Evolutionary conservation across 2,113 vertebrate species (phyloP), one percentile per base, ranked within the genome.

Genomic region (Turnix velox): DNA sequence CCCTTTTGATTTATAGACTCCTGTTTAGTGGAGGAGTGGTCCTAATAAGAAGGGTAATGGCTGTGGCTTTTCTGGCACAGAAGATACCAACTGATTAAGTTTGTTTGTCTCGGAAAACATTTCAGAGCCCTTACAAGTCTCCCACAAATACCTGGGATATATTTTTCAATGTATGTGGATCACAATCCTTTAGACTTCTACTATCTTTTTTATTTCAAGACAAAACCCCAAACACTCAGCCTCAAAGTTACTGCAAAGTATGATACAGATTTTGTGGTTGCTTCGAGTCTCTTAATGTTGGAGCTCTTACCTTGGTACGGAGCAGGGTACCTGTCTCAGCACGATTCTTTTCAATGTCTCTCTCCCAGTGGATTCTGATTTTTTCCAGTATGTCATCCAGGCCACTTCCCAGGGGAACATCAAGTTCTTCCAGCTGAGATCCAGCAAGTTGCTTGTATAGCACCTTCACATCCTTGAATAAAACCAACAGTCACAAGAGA

Each of bases 311-410:
- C 98, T 99, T 98, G 81, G 95, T 95, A 85, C 99, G 98, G 87
- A 98, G 97, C 93, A 98, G 97, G 82, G 97, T 96, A 86, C 98
- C 98, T 3, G 98, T 96, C 89, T 99, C 98, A 6, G 96, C 95
- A 18, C 98, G 97, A 83, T 98, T 99, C 97, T 97, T 98, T 94
- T 99, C 98, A 4, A 98, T 98, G 57, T 98, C 97, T 95, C 97
- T 98, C 95, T 99, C 99, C 99, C 99, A 99, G 94, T 99, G 98
- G 94, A 97, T 98, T 94, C 98, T 96, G 90, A 99, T 99, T 52
- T 97, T 98, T 94, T 97, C 97, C 82, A 99, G 97, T 93, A 99
- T 98, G 91, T 98, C 98, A 18, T 99, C 98, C 96, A 99, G 97
- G 79, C 98, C 98, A 57, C 97, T 98, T 90, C 98, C 97, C 58